A percentile compares a stretch with the other conserved stretches of the same genome.
phyloP scores from a whole-genome alignment of 2,888 invertebrate genomes.

The Macrosoma leucophasiata region DNA sequence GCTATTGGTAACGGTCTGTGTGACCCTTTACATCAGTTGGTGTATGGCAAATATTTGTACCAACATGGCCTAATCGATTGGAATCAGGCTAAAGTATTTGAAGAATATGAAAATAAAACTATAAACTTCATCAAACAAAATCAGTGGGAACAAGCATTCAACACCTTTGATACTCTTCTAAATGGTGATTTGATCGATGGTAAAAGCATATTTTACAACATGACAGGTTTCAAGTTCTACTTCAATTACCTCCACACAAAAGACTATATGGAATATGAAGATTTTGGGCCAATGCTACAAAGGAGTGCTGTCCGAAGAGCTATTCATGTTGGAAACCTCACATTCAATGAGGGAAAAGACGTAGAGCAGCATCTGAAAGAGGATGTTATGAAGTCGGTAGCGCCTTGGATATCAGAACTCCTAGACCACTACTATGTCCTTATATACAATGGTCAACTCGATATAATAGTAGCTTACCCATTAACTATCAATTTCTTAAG shows the following conservation, averaged over 20 bases:
- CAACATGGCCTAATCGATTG: slow-evolving; percentile 83
- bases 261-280: slow-evolving; percentile 66
- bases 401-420: slow-evolving; percentile 81
- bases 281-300: slow-evolving; percentile 79
- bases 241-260: slow-evolving; percentile 82
- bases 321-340: slow-evolving; percentile 89
- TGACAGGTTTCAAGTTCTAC: slow-evolving; percentile 85
- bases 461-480: slow-evolving; percentile 93
- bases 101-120: slow-evolving; percentile 76
- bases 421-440: slow-evolving; percentile 82
- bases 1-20: slow-evolving; percentile 88
- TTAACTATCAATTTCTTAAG: slow-evolving; percentile 86
- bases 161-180: slow-evolving; percentile 81
- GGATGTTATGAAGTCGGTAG: slow-evolving; percentile 89
- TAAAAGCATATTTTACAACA: slow-evolving; percentile 80
- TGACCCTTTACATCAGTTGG: slow-evolving; percentile 85
- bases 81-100: slow-evolving; percentile 77
- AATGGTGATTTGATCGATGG: slow-evolving; percentile 79
- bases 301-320: slow-evolving; percentile 78
- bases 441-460: slow-evolving; percentile 93
- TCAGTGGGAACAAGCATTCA: slow-evolving; percentile 81
- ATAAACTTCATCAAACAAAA: slow-evolving; percentile 76
- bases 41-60: slow-evolving; percentile 87
- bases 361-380: slow-evolving; percentile 83
- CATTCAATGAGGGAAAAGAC: slow-evolving; percentile 78